Conservation (phyloP, 2,113 vertebrate genomes). For the Anser brachyrhynchus region DNA sequence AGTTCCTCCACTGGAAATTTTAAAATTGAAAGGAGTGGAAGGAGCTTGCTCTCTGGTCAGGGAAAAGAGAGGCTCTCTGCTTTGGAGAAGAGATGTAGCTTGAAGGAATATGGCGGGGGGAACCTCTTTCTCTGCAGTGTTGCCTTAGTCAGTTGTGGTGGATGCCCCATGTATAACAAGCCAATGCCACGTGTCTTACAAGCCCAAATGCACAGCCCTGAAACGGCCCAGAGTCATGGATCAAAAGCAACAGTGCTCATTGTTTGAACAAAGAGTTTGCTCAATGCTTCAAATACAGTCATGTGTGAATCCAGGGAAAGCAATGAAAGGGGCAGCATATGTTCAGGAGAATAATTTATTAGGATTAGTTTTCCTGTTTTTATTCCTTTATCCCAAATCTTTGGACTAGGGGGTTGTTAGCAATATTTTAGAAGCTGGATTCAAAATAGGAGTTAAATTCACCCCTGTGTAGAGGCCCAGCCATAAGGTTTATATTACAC, state of each 20-base stretch:
- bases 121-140: neutral
- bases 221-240: neutral
- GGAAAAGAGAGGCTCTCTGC: neutral
- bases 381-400: neutral
- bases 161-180: neutral
- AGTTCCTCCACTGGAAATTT: neutral
- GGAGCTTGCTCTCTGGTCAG: neutral
- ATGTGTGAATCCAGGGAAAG: neutral
- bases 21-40: neutral
- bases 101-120: neutral
- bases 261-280: neutral
- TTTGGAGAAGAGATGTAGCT: neutral
- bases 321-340: neutral
- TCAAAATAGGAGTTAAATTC: neutral
- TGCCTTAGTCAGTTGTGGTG: neutral
- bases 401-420: neutral
- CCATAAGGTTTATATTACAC: neutral
- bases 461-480: neutral
- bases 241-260: neutral
- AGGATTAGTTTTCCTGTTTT: neutral
- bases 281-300: neutral
- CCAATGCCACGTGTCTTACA: neutral
- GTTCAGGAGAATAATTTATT: neutral
- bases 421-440: neutral
- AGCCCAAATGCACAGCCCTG: neutral